Percentiles rank a stretch among this genome's conserved stretches.
These are phyloP conservation scores for Ariolimax columbianus DNA, from an alignment of 2,888 invertebrate species.

Conservation along the genomic window DNA sequence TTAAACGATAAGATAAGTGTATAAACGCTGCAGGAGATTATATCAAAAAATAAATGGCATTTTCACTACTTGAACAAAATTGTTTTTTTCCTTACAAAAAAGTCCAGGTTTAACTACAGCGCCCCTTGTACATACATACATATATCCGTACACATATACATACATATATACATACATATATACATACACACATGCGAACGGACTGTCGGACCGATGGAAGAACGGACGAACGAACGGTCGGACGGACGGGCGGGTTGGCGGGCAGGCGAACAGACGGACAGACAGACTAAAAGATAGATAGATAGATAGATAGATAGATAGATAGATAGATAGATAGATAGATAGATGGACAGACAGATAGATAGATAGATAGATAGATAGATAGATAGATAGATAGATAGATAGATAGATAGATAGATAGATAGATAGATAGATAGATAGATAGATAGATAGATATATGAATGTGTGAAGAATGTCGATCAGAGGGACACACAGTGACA, in stretches of 20 bases:
- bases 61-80: too few species aligned
- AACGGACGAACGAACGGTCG: background rate
- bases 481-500: too few species aligned
- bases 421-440: conserved; percentile 1
- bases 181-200: too few species aligned
- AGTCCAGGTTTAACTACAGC: too few species aligned
- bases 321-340: conserved; percentile 15
- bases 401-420: conserved; percentile 18
- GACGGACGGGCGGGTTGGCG: background rate
- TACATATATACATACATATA: too few species aligned
- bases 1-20: too few species aligned
- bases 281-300: background rate
- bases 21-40: too few species aligned
- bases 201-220: background rate
- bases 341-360: conserved; percentile 13
- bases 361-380: conserved; percentile 20
- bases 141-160: too few species aligned
- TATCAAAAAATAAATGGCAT: too few species aligned
- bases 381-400: conserved; percentile 18
- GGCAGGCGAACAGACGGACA: background rate
- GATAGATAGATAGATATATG: background rate
- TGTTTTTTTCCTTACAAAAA: too few species aligned
- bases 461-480: too few species aligned
- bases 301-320: conserved; percentile 16
- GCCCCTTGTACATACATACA: too few species aligned